These are phyloP conservation scores for Leptopilina boulardi DNA, from an alignment of 1,140 invertebrate genomes.

Conservation along the genomic window DNA sequence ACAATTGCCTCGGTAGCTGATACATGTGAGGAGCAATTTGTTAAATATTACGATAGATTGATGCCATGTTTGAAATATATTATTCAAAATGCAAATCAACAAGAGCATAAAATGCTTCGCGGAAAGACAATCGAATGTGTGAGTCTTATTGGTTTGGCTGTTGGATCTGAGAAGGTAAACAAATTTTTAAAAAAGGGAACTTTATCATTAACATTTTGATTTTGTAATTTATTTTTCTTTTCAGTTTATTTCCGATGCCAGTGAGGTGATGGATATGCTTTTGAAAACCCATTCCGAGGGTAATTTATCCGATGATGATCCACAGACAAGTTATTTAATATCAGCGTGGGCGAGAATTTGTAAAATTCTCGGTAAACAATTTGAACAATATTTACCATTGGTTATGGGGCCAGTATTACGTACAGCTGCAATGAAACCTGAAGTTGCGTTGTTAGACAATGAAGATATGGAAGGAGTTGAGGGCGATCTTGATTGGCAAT, in stretches of 20 bases:
- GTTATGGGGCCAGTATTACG: constrained; percentile 98
- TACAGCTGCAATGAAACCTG: constrained; percentile 96
- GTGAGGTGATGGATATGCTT: constrained; percentile 97
- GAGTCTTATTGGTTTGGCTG: constrained; percentile 97
- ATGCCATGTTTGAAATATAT: constrained; percentile 99
- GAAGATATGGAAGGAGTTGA: constrained; percentile 89
- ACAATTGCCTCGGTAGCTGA: constrained; percentile 99
- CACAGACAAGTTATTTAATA: constrained; percentile 98
- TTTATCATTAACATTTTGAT: not conserved
- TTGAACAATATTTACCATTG: constrained; percentile 96
- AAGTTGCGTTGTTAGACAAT: constrained; percentile 97
- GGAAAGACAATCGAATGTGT: constrained; percentile 99
- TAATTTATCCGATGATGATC: constrained; percentile 94
- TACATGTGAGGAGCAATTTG: constrained; percentile 97
- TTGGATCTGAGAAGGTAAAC: constrained; percentile 91
- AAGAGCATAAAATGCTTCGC: constrained; percentile 91
- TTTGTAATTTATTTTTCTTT: constrained; percentile 48
- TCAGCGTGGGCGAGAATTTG: constrained; percentile 99
- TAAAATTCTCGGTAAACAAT: constrained; percentile 96
- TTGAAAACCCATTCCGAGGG: constrained; percentile 92
- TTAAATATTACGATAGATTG: constrained; percentile 82
- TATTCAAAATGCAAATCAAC: constrained; percentile 93
- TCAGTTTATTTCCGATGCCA: constrained; percentile 93
- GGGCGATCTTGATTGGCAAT: constrained; percentile 97
- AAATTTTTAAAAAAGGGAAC: not conserved